These are phyloP conservation scores for Merodon equestris DNA, from an alignment of 2,888 invertebrate species.

Conservation along the genomic window DNA sequence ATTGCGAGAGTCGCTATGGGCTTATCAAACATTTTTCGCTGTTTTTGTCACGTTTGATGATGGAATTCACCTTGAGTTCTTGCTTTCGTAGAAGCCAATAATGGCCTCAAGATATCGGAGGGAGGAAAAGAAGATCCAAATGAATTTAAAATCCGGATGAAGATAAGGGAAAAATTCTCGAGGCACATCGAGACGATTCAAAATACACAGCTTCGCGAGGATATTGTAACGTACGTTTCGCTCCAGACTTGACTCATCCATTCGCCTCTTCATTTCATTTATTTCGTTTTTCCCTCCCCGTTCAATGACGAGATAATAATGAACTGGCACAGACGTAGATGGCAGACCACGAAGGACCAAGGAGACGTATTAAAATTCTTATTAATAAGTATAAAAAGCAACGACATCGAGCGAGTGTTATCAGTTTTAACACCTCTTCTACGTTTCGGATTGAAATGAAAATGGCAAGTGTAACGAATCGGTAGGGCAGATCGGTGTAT, in stretches of 20 bases:
- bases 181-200: no score
- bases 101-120: constrained; percentile 10
- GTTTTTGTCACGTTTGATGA: constrained; percentile 68
- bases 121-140: constrained; percentile 41
- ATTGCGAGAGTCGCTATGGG: constrained; percentile 20
- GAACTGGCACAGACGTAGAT: constrained; percentile 12
- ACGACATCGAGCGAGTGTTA: constrained; percentile 27
- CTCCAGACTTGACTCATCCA: constrained; percentile 34
- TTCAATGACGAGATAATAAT: no score
- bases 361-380: constrained; percentile 50
- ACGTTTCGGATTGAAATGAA: not conserved
- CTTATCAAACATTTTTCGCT: constrained; percentile 64
- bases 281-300: no score
- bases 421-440: constrained; percentile 59
- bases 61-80: constrained; percentile 64
- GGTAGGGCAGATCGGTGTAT: constrained; percentile 38
- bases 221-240: no score
- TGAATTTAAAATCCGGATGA: constrained; percentile 67
- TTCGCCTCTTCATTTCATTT: not conserved
- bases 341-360: constrained; percentile 8
- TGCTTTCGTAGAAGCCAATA: constrained; percentile 15
- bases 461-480: constrained; percentile 17
- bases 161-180: constrained; percentile 58
- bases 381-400: constrained; percentile 52
- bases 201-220: not conserved